Evolutionary conservation across 2,888 invertebrate genomes (phyloP), one percentile per base, ranked within the genome.

Genomic region (Elegia similella): DNA sequence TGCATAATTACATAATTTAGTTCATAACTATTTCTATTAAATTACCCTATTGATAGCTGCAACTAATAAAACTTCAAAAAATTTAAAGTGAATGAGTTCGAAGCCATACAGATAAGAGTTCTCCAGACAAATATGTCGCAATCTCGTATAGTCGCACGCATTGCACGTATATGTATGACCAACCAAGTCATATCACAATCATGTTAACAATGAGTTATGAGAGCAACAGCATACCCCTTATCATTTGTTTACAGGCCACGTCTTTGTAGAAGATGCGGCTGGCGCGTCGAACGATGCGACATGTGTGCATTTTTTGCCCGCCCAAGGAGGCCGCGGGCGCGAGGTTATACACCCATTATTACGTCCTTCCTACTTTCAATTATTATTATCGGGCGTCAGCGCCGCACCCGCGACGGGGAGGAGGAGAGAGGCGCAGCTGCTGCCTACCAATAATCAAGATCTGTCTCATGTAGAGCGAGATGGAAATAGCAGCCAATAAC

Each of bases 391-490:
- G 88, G 90, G 90, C 87, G 89, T 85, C 84, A 76, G 89, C 84
- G 80, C 84, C 88, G 86, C 83, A 82, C 86, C 83, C 86, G 88
- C 83, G 84, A 80, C 82, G 88, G 89, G 89, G 90, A 88, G 91
- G 90, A 88, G 90, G 88, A 88, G 90, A 91, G 91, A 90, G 90
- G 88, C 90, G 86, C 92, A 92, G 90, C 92, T 91, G 92, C 92
- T 91, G 88, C 91, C 92, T 92, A 92, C 92, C 92, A 91, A 92
- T 91, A 92, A 92, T 90, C 90, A 89, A 90, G 88, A 90, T 86
- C 80, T 82, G 85, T 86, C 82, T 76, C 67, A 59, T 70, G 67
- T 66, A 78, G 85, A 90, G 76, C 53, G 88, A 86, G 88, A 90
- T 62, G 67, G 89, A 76, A 75, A 80, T 76, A 84, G 53, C 69